These are phyloP conservation scores for Marmota flaviventris DNA, from an alignment of 2,113 vertebrate species.

Conservation along the genomic window DNA sequence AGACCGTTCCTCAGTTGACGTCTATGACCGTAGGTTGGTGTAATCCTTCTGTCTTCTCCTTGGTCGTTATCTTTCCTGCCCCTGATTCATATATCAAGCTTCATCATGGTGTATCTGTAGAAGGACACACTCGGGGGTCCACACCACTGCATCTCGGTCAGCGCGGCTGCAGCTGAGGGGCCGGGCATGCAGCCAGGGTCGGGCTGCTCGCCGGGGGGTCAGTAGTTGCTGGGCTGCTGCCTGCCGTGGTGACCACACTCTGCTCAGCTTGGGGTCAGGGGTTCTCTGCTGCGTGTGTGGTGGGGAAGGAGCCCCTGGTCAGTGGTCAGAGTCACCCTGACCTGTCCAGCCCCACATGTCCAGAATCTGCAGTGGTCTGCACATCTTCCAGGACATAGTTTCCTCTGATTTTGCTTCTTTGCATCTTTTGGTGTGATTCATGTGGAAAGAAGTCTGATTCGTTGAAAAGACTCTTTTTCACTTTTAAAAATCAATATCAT, in stretches of 20 bases:
- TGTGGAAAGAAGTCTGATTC: not conserved
- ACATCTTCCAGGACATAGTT: accelerated
- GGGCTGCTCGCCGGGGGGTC: accelerated
- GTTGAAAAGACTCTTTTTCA: not conserved
- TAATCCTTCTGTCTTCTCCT: not conserved
- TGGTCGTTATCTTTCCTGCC: not conserved
- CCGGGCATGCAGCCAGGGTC: accelerated
- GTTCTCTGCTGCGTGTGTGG: accelerated
- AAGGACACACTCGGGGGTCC: not conserved
- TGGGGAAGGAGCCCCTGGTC: accelerated
- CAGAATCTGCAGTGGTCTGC: not conserved
- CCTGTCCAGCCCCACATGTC: accelerated
- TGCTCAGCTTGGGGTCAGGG: not conserved
- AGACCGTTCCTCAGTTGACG: not conserved
- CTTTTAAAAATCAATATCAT: not conserved
- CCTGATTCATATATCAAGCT: not conserved
- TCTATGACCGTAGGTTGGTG: too few species aligned
- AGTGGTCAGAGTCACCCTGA: accelerated
- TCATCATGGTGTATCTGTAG: not conserved
- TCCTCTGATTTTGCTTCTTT: accelerated
- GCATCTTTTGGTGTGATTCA: not conserved
- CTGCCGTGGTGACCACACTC: accelerated
- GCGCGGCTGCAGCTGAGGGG: not conserved
- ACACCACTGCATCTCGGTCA: not conserved
- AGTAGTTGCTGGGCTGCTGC: accelerated